Percentiles rank a stretch among this genome's conserved stretches.
Conservation (phyloP, 1,140 invertebrate species). For the Protaetia brevitarsis region DNA sequence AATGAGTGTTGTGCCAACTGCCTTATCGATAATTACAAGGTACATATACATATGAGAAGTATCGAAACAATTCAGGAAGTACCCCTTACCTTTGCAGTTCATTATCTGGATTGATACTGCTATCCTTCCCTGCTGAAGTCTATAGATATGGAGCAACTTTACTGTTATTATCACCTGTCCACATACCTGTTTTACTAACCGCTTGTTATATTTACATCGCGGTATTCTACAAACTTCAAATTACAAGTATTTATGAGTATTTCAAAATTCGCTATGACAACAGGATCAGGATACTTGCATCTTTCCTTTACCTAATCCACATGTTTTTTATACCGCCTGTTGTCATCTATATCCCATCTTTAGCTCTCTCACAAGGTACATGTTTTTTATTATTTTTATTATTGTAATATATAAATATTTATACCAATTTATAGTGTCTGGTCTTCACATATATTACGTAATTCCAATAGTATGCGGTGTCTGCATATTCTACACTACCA, state of each 20-base stretch:
- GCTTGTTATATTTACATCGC: constrained; percentile 57
- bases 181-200: constrained; percentile 58
- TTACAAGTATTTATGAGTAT: constrained; percentile 73
- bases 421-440: constrained; percentile 51
- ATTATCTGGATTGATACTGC: constrained; percentile 73
- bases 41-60: neutral
- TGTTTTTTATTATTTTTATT: neutral
- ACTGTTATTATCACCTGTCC: constrained; percentile 58
- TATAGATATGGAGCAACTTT: constrained; percentile 72
- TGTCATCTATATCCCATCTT: constrained; percentile 60
- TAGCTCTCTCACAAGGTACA: constrained; percentile 54
- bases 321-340: constrained; percentile 55
- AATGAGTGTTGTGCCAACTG: constrained; percentile 63
- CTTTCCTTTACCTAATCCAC: constrained; percentile 54
- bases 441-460: constrained; percentile 60
- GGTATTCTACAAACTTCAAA: constrained; percentile 72
- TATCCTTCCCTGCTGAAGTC: constrained; percentile 76
- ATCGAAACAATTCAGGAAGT: neutral
- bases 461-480: constrained; percentile 66
- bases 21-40: constrained; percentile 58
- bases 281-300: constrained; percentile 56
- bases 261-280: constrained; percentile 54
- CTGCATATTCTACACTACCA: constrained; percentile 75
- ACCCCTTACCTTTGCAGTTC: constrained; percentile 55
- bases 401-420: neutral